Percentiles rank a stretch among this genome's conserved stretches.
These are phyloP conservation scores for Cyphomyrmex costatus DNA, from an alignment of 1,140 invertebrate genomes.

Conservation along the genomic window DNA sequence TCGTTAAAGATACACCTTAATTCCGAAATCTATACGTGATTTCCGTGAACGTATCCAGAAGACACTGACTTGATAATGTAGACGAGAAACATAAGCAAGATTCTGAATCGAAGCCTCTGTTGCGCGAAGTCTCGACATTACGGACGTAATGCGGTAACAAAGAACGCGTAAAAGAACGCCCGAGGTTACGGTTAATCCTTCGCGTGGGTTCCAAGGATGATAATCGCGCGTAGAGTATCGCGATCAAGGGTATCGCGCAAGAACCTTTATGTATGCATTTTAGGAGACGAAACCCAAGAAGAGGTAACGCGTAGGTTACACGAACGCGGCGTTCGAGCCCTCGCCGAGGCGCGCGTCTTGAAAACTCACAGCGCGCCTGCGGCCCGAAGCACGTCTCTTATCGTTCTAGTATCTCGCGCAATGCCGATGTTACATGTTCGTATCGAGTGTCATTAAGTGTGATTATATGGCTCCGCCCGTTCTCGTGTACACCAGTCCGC, in stretches of 20 bases:
- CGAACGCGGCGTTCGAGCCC: conserved; percentile 18
- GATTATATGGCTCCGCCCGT: conserved; percentile 82
- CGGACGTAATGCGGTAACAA: neutral
- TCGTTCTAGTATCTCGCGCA: conserved; percentile 79
- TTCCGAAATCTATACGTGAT: neutral
- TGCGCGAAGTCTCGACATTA: neutral
- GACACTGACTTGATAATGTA: no score
- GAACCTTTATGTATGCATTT: conserved; percentile 48
- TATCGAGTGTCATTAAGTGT: conserved; percentile 83
- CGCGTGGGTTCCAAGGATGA: conserved; percentile 27
- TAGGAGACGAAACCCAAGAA: conserved; percentile 55
- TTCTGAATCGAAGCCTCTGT: neutral
- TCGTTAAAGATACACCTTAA: neutral
- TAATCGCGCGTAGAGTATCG: conserved; percentile 35
- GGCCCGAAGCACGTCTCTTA: conserved; percentile 78
- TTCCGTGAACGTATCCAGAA: neutral
- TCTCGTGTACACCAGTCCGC: conserved; percentile 73
- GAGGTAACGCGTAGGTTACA: conserved; percentile 67
- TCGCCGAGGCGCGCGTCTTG: conserved; percentile 59
- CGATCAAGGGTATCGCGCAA: conserved; percentile 18
- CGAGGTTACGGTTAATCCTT: conserved; percentile 27
- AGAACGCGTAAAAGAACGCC: neutral
- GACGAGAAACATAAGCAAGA: neutral
- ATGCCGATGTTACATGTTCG: conserved; percentile 80
- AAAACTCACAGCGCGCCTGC: conserved; percentile 68